phyloP scores from a whole-genome alignment of 2,113 vertebrate species.

The Synodontis membranacea region DNA sequence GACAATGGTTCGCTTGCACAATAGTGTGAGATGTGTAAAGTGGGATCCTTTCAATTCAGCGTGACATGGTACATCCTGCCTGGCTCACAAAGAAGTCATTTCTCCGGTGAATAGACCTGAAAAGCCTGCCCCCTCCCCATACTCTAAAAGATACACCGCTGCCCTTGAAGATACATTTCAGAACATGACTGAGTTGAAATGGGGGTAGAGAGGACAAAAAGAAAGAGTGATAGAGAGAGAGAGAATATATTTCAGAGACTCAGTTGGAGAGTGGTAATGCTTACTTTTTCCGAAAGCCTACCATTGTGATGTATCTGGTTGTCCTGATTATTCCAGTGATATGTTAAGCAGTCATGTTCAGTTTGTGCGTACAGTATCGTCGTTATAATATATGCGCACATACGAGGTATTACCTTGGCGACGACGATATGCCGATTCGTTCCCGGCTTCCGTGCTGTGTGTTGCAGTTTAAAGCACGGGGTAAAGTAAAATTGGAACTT shows the following conservation, averaged over 20 bases:
- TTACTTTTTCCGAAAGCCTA: not conserved
- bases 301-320: not conserved
- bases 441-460: slow-evolving; percentile 7
- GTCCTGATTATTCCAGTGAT: slow-evolving; percentile 23
- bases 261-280: not conserved
- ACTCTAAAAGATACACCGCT: slow-evolving; percentile 29
- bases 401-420: no score
- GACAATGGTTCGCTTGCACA: not conserved
- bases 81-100: slow-evolving; percentile 11
- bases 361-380: no score
- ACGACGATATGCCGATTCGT: slow-evolving; percentile 28
- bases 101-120: slow-evolving; percentile 1
- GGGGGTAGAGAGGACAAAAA: slow-evolving; percentile 7
- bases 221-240: slow-evolving; percentile 18
- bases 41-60: slow-evolving; percentile 15
- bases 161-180: slow-evolving; percentile 33
- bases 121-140: not conserved
- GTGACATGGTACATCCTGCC: not conserved
- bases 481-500: not conserved
- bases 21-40: not conserved
- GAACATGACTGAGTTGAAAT: slow-evolving; percentile 40
- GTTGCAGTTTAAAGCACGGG: not conserved
- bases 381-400: no score
- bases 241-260: not conserved
- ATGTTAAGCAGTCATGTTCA: slow-evolving; percentile 23